A percentile compares a stretch with the other conserved stretches of the same genome.
Evolutionary conservation across 2,888 invertebrate genomes (phyloP).

Genomic region (Brenthis daphne): DNA sequence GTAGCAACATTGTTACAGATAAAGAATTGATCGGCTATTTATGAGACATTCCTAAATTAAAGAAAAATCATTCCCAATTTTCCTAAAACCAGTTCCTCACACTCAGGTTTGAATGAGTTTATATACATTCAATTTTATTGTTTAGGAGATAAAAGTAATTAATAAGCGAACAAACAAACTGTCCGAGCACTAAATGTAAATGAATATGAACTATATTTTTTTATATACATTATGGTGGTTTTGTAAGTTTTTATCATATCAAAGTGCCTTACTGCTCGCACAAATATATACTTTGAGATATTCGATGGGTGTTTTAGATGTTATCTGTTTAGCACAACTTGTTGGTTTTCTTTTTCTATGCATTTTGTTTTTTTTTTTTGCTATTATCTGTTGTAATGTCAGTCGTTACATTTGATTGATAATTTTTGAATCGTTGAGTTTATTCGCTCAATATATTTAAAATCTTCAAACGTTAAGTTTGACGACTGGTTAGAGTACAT

Average conservation of each 20-base stretch:
- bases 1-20: too few species aligned
- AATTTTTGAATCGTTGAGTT: too few species aligned
- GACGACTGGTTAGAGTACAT: too few species aligned
- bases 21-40: too few species aligned
- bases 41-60: not conserved
- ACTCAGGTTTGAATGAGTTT: too few species aligned
- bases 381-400: not conserved
- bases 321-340: conserved; percentile 3
- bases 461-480: too few species aligned
- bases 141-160: too few species aligned
- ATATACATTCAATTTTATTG: too few species aligned
- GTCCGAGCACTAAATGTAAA: too few species aligned
- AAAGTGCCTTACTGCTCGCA: conserved; percentile 26
- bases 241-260: not conserved
- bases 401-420: not conserved
- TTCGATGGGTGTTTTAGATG: not conserved
- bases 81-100: too few species aligned
- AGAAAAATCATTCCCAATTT: not conserved
- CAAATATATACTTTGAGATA: conserved; percentile 19
- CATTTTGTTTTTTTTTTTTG: not conserved
- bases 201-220: not conserved
- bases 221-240: conserved; percentile 15
- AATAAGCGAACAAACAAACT: too few species aligned
- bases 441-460: too few species aligned
- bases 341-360: not conserved